phyloP scores from a whole-genome alignment of 2,797 vertebrate species.

The Cebuella pygmaea region DNA sequence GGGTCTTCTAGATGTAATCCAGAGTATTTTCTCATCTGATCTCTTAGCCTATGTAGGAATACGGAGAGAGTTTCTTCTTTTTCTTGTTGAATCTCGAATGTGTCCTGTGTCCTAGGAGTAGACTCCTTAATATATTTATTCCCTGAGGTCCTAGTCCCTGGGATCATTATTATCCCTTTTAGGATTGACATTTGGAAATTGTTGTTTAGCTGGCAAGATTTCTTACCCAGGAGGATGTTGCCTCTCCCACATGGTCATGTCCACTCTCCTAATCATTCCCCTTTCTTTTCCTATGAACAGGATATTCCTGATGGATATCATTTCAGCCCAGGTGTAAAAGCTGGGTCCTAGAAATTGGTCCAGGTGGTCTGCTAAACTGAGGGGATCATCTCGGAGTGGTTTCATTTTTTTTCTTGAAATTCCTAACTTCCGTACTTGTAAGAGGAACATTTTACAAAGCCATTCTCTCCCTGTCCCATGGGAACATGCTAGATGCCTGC shows the following conservation, averaged over 20 bases:
- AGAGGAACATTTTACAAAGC: not conserved
- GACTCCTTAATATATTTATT: not conserved
- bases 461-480: not conserved
- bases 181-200: not conserved
- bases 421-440: not conserved
- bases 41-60: not conserved
- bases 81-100: not conserved
- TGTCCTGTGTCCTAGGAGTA: not conserved
- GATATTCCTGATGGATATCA: not conserved
- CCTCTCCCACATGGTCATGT: not conserved
- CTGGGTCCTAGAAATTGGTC: not conserved
- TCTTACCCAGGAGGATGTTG: not conserved
- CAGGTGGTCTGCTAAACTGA: not conserved
- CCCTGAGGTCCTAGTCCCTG: not conserved
- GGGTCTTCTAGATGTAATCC: not conserved
- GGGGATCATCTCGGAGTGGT: not conserved
- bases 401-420: not conserved
- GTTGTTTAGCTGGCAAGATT: not conserved
- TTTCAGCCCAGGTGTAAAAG: not conserved
- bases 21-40: not conserved
- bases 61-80: not conserved
- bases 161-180: not conserved
- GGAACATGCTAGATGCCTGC: not conserved
- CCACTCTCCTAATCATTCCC: not conserved
- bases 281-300: not conserved